Conservation (phyloP, 2,113 vertebrate genomes). For the Bettongia penicillata region DNA sequence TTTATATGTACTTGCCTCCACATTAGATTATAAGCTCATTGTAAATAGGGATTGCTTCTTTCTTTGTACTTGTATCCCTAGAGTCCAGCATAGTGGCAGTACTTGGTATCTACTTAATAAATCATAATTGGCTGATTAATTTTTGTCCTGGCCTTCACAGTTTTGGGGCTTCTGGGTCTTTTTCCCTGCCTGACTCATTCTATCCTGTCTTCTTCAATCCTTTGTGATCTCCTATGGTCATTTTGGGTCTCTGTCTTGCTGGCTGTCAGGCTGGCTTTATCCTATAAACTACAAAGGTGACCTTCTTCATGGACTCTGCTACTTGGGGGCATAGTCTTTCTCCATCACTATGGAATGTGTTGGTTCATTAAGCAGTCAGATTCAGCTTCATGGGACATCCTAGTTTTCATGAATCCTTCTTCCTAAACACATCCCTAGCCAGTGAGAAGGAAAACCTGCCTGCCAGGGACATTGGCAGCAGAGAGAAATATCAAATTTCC, state of each 20-base stretch:
- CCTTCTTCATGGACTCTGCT: background rate
- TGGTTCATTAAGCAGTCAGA: background rate
- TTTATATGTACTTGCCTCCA: background rate
- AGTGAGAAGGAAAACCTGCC: background rate
- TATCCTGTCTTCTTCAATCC: background rate
- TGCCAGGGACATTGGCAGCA: background rate
- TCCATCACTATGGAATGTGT: fast-evolving
- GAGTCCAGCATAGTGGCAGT: background rate
- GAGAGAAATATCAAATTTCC: background rate
- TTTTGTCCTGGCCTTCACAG: background rate
- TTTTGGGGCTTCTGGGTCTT: background rate
- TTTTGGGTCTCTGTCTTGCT: background rate
- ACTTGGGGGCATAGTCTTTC: background rate
- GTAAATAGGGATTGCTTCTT: background rate
- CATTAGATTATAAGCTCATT: background rate
- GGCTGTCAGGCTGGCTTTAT: background rate
- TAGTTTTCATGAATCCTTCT: background rate
- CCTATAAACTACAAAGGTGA: background rate
- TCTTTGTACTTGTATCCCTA: background rate
- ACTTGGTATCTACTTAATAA: background rate
- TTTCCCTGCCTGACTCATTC: too few relatives aligned
- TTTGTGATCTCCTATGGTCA: background rate
- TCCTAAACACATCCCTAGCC: background rate
- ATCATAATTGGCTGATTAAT: background rate
- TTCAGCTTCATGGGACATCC: background rate